Percentiles rank a stretch among this genome's conserved stretches.
phyloP scores from a whole-genome alignment of 2,797 vertebrate species.

The Microhierax caerulescens region DNA sequence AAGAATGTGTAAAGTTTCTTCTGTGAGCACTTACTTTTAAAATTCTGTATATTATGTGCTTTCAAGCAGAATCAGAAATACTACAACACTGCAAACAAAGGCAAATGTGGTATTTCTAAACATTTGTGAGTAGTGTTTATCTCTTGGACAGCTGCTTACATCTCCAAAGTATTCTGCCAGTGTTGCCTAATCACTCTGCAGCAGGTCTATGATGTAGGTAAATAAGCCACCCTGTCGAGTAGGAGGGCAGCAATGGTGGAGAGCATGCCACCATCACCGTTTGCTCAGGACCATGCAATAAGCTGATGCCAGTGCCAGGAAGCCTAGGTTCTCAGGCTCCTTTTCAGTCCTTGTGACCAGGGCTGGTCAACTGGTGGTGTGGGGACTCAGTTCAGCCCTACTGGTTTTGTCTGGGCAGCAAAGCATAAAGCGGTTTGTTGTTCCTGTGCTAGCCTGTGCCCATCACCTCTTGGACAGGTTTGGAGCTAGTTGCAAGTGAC shows the following conservation, averaged over 20 bases:
- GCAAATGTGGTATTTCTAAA: constrained; percentile 36
- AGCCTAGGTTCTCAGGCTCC: neutral
- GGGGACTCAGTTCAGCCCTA: neutral
- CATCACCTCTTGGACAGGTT: neutral
- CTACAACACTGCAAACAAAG: neutral
- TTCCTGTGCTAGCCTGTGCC: neutral
- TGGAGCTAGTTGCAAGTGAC: neutral
- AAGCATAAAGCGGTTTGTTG: neutral
- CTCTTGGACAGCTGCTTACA: constrained; percentile 16
- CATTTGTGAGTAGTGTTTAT: neutral
- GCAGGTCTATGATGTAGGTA: neutral
- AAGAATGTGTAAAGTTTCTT: neutral
- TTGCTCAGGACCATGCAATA: neutral
- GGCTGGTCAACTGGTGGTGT: neutral
- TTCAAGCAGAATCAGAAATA: neutral
- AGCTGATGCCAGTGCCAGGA: neutral
- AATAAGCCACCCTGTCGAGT: neutral
- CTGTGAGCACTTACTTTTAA: neutral
- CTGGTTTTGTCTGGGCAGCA: neutral
- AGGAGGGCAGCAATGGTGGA: neutral
- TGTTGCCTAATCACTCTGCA: neutral
- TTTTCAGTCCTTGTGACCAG: neutral
- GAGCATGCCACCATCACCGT: neutral
- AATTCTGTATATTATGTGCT: neutral
- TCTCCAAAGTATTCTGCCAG: neutral